phyloP scores from a whole-genome alignment of 2,888 invertebrate genomes.

The Conistra vaccinii region DNA sequence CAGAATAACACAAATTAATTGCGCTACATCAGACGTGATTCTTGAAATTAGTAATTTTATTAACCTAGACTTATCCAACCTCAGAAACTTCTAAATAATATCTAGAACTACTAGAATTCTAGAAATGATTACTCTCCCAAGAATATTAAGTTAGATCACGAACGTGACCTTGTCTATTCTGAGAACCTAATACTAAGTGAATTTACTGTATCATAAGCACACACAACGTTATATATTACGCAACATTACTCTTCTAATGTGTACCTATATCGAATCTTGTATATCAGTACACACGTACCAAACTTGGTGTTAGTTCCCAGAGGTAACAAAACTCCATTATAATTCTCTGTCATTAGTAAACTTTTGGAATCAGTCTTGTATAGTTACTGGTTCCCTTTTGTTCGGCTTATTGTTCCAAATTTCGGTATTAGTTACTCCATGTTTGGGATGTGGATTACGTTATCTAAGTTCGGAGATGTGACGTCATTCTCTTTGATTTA shows the following conservation, averaged over 20 bases:
- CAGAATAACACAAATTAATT: not conserved
- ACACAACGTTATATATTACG: conserved; percentile 29
- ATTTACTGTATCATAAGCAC: conserved; percentile 35
- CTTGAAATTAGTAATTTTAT: not conserved
- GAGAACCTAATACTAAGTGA: conserved; percentile 24
- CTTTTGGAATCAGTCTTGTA: conserved; percentile 71
- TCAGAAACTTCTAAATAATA: not conserved
- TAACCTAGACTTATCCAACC: not conserved
- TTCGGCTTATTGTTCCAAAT: conserved; percentile 52
- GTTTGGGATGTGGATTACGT: conserved; percentile 36
- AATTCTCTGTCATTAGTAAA: conserved; percentile 78
- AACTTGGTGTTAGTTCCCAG: conserved; percentile 68
- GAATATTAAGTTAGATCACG: conserved; percentile 31
- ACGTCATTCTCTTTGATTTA: conserved; percentile 35
- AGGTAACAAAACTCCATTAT: conserved; percentile 77
- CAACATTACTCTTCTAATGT: conserved; percentile 37
- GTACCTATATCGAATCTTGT: conserved; percentile 40
- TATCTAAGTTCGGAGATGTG: conserved; percentile 28
- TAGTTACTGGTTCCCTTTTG: conserved; percentile 59
- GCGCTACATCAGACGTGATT: not conserved
- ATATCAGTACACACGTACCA: conserved; percentile 56
- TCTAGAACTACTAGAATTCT: not conserved
- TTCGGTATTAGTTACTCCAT: conserved; percentile 45
- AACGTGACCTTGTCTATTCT: conserved; percentile 33
- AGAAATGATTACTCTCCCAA: conserved; percentile 20